Evolutionary conservation across 2,113 vertebrate species (phyloP).

Genomic region (Pachypanchax playfairii): DNA sequence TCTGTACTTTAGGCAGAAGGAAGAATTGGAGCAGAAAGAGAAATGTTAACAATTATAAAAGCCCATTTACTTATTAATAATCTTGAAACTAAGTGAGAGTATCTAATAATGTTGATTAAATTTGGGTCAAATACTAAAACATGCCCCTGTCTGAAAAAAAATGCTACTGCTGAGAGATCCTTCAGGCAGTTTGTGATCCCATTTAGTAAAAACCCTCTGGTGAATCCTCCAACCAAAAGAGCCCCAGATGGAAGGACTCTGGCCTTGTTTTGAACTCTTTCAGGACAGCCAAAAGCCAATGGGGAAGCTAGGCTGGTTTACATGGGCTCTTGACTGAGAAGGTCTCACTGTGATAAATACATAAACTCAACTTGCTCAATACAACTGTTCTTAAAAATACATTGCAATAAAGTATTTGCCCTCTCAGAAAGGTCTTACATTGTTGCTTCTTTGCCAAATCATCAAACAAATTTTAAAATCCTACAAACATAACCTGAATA

Average conservation of each 20-base stretch:
- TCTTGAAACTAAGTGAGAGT: neutral
- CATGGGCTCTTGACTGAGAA: slow-evolving; percentile 23
- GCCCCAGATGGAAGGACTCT: slow-evolving; percentile 65
- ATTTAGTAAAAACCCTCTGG: slow-evolving; percentile 67
- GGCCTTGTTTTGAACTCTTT: slow-evolving; percentile 65
- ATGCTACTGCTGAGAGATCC: slow-evolving; percentile 51
- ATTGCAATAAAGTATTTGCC: too few relatives aligned
- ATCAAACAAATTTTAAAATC: too few relatives aligned
- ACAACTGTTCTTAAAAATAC: neutral
- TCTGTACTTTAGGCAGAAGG: neutral
- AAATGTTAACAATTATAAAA: neutral
- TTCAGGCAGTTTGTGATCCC: slow-evolving; percentile 67
- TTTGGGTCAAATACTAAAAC: slow-evolving; percentile 24
- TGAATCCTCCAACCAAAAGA: slow-evolving; percentile 64
- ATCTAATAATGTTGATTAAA: neutral
- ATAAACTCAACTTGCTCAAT: slow-evolving; percentile 1
- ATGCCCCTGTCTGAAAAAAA: slow-evolving; percentile 21
- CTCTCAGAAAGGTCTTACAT: too few relatives aligned
- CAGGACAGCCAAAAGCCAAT: slow-evolving; percentile 52
- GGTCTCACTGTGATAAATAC: slow-evolving; percentile 5
- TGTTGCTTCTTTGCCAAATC: too few relatives aligned
- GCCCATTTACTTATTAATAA: neutral
- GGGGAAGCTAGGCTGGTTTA: slow-evolving; percentile 46
- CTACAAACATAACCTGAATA: too few relatives aligned
- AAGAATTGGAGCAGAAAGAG: slow-evolving; percentile 1